Evolutionary conservation across 2,797 vertebrate species (phyloP).

Genomic region (Parauchenoglanis punctatus): DNA sequence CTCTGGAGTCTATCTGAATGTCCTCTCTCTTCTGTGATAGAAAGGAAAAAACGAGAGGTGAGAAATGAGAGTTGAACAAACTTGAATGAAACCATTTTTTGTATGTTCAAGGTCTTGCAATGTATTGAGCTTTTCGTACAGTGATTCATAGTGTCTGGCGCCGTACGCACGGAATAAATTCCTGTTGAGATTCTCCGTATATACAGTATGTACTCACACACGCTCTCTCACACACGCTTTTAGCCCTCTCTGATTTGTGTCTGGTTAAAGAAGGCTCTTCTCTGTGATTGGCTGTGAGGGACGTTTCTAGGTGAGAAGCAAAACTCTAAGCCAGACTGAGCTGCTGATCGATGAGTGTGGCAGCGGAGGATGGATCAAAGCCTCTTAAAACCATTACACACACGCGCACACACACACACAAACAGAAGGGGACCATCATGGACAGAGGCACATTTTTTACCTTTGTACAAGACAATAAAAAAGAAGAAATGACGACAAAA

Average conservation of each 20-base stretch:
- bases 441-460: constrained; percentile 27
- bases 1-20: constrained; percentile 80
- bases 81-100: not conserved
- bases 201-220: not conserved
- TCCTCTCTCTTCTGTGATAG: constrained; percentile 82
- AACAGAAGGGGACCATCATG: not conserved
- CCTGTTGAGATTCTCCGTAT: not conserved
- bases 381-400: constrained; percentile 46
- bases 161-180: not conserved
- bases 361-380: constrained; percentile 52
- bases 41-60: constrained; percentile 51
- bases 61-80: not conserved
- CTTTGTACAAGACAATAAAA: not conserved
- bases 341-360: constrained; percentile 51
- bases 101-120: not conserved
- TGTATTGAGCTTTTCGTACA: not conserved
- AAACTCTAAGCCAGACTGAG: constrained; percentile 57
- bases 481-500: not conserved
- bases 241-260: constrained; percentile 38
- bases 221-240: not conserved
- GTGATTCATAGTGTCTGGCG: not conserved
- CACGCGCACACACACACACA: constrained; percentile 33
- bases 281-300: constrained; percentile 62
- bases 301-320: constrained; percentile 46
- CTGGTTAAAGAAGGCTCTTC: constrained; percentile 15